Evolutionary conservation across 2,113 vertebrate genomes (phyloP).

Genomic region (Phycodurus eques): DNA sequence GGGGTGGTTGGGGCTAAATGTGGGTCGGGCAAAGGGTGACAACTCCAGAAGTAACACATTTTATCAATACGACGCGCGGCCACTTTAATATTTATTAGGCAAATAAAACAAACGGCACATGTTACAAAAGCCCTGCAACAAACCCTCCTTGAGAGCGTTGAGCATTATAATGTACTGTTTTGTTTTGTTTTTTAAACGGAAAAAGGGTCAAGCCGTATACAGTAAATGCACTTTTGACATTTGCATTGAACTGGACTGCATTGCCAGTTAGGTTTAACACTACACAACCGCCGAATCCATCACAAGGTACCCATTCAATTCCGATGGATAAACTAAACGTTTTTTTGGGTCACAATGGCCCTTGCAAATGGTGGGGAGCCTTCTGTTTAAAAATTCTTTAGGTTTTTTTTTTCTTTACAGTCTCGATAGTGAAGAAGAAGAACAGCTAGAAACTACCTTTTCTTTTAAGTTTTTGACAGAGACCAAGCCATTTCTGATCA

Average conservation of each 20-base stretch:
- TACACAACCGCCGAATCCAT: no score
- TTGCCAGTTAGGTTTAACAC: neutral
- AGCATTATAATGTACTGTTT: neutral
- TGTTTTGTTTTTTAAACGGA: neutral
- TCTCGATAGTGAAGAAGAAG: neutral
- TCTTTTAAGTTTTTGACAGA: conserved; percentile 36
- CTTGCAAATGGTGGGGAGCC: no score
- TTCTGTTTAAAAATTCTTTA: no score
- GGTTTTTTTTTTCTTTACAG: no score
- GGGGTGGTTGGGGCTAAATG: no score
- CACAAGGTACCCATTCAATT: no score
- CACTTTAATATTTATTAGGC: neutral
- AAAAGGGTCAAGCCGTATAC: neutral
- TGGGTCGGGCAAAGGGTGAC: no score
- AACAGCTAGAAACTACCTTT: neutral
- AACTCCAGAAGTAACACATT: neutral
- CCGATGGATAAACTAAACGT: neutral
- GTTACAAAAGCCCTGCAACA: neutral
- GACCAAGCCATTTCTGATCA: conserved; percentile 68
- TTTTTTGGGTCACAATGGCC: neutral
- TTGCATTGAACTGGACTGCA: neutral
- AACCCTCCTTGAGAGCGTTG: neutral
- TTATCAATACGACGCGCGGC: neutral
- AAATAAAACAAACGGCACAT: neutral
- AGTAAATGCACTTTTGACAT: neutral